Evolutionary conservation across 2,113 vertebrate genomes (phyloP), one percentile per base, ranked within the genome.

Genomic region (Myiozetetes cayanensis): DNA sequence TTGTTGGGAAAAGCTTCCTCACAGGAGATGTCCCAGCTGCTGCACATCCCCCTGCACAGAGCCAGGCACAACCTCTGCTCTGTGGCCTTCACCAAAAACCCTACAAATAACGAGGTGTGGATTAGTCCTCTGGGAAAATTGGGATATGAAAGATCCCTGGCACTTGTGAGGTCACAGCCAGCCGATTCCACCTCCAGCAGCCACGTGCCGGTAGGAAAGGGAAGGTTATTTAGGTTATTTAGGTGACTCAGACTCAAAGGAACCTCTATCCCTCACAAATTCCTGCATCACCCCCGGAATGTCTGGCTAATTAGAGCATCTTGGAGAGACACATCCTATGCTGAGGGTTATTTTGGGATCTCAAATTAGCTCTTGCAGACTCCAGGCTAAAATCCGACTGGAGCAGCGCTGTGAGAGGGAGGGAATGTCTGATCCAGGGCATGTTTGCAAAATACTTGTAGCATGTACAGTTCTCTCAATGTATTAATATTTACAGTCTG

Each of bases 301-400:
- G 55, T 52, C 66, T 90, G 94, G 50, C 68, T 86, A 53, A 92
- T 80, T 43, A 87, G 43, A 93, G 74, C 95, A 50, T 37, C 87
- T 61, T 10, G 15, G 33, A 81, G 75, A 84, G 39, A 73, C 62
- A 65, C 74, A 90, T 52, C 86, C 9, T 12, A 80, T 18, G 50
- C 62, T 8, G 27, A 18, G 3, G 86, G 47, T 43, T 89, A 92
- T 92, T 92, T 87, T 74, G 65, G 91, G 93, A 84, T 87, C 52
- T 78, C 83, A 7, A 62, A 76, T 3, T 37, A 90, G 87, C 70
- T 72, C 25, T 7, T 68, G 68, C 68, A 85, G 56, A 8, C 55
- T 90, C 76, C 6, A 47, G 83, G 76, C 68, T 83, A 46, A 81
- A 89, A 86, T 27, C 55, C 30, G 65, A 55, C 37, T 7, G 41